phyloP scores from a whole-genome alignment of 2,888 invertebrate species.

The Nezara viridula region DNA sequence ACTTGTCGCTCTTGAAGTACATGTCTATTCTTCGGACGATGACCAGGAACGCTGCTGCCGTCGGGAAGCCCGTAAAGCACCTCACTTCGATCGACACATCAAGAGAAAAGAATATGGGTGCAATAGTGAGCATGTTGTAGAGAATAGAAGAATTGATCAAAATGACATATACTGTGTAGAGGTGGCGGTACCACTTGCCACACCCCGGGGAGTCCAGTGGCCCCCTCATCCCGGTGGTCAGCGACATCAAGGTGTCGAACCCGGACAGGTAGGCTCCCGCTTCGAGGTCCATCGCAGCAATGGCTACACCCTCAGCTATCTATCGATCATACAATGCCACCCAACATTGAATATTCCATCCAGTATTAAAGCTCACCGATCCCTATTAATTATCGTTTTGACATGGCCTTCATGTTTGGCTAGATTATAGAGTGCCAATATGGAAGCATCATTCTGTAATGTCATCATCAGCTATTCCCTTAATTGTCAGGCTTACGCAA shows the following conservation, averaged over 20 bases:
- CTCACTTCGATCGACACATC: background rate
- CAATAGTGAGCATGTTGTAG: background rate
- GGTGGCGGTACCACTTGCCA: constrained; percentile 39
- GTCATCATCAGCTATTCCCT: background rate
- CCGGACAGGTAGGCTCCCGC: background rate
- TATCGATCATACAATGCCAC: background rate
- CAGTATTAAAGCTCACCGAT: constrained; percentile 18
- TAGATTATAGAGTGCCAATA: background rate
- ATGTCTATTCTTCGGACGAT: constrained; percentile 34
- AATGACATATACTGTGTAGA: constrained; percentile 6
- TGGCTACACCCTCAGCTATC: background rate
- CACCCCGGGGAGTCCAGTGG: background rate
- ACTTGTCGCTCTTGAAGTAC: background rate
- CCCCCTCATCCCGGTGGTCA: background rate
- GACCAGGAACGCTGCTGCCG: background rate
- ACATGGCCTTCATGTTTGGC: background rate
- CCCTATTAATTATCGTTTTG: background rate
- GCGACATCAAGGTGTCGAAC: constrained; percentile 45
- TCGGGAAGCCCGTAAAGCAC: constrained; percentile 25
- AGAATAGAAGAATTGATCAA: background rate
- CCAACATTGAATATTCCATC: constrained; percentile 27
- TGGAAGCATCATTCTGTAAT: background rate
- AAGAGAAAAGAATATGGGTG: background rate
- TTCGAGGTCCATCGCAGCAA: background rate
- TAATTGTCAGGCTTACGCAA: background rate